Base-by-base conservation (phyloP, 2,113 vertebrate genomes). In the Sterrhoptilus dennistouni region DNA sequence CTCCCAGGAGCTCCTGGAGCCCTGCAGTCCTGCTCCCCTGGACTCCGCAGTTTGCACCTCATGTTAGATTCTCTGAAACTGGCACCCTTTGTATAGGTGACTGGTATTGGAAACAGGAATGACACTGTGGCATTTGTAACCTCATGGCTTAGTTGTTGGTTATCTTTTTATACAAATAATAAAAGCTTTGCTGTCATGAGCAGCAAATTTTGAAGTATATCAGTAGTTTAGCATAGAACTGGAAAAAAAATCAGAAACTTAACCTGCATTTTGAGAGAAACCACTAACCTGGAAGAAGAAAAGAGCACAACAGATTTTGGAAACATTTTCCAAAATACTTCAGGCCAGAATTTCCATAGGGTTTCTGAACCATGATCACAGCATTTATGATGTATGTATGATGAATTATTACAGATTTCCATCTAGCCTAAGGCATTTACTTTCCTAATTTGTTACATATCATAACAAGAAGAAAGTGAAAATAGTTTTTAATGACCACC, bases 381-480 rank as follows among this genome's bases (percentile, higher is more conserved):
- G 52, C 45, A 76, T 87, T 95, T 81, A 68, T 77, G 57, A 75
- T 77, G 40, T 40, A 87, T 31, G 23, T 63, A 79, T 79, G 64
- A 90, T 81, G 90, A 93, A 50, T 76, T 80, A 83, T 35, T 85
- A 80, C 49, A 93, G 59, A 94, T 87, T 92, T 89, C 45, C 36
- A 93, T 89, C 91, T 76, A 87, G 65, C 81, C 77, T n/a, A 87
- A 91, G 57, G 80, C 49, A 92, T 68, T 79, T 89, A 61, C 31
- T 91, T 68, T 75, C 65, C 86, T 91, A 87, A 89, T 87, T 94
- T 69, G 57, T 82, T 78, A 84, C 49, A 15, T 78, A 93, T 60
- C 86, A 71, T 69, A 91, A 89, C 47, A 93, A 71, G 72, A 38
- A 94, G 76, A 95, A 89, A 93, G 93, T 72, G 40, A 96, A 95